Evolutionary conservation across 2,888 invertebrate genomes (phyloP), one percentile per base, ranked within the genome.

Genomic region (Sericinus montela): DNA sequence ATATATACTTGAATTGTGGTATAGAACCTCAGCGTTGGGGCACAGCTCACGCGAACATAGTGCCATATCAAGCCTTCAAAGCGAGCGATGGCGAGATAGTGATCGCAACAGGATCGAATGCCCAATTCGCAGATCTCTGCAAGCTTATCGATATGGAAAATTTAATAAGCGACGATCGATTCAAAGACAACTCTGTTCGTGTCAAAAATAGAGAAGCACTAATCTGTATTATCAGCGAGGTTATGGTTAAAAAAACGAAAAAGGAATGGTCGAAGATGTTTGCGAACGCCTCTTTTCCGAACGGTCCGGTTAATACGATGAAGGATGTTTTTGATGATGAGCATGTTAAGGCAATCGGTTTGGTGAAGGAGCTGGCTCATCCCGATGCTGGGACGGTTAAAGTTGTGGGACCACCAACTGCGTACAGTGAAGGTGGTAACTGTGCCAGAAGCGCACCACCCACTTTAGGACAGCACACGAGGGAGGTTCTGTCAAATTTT

Each of bases 1-100:
- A 94, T 0, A 97, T 96, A 80, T 98, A 95, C 77, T 84, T 99
- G 23, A 99, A 98, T 75, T 94, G 93, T 39, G 94, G 93, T 0
- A 89, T 90, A 16, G 95, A 96, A 64, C 94, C 94, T 0, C 85
- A 90, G 50, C 90, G 96, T 43, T 94, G 94, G 92, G 98, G 98
- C n/a, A 98, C 98, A 0, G 95, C 95, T 0, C 98, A 99, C 75
- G 95, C 94, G 52, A 97, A 96, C 70, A 94, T 99, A 52, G 98
- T 98, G 0, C 98, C 98, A 0, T 98, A 99, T 70, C 94, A 98
- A 89, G 92, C 95, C 2, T 98, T 98, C 68, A 90, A 91, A 66
- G 96, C 97, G 0, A 91, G 90, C 68, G 94, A 97, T 72, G 95
- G 95, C 0, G 94, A 94, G 65, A 90, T 98, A 46, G 95, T 98